Conservation (phyloP, 2,888 invertebrate genomes). For the Osmoderma eremita region DNA sequence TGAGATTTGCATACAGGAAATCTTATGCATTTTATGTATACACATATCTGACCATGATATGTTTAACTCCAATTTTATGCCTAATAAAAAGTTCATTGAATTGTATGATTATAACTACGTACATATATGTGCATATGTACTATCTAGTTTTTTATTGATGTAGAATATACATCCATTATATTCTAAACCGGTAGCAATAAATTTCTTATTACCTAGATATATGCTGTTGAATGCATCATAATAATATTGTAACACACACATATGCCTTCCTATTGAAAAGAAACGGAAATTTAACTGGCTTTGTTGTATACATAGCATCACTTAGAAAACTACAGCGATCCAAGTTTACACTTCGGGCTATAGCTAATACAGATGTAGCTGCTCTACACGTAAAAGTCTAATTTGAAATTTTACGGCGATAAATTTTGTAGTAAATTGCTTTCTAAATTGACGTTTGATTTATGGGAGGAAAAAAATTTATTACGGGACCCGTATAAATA, state of each 20-base stretch:
- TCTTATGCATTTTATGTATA: neutral
- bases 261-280: neutral
- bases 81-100: too few species aligned
- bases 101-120: too few species aligned
- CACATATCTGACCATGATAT: too few species aligned
- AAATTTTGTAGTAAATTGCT: constrained; percentile 21
- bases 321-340: constrained; percentile 5
- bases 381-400: constrained; percentile 7
- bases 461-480: constrained; percentile 6
- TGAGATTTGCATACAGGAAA: neutral
- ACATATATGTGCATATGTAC: too few species aligned
- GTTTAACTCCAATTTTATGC: too few species aligned
- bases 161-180: too few species aligned
- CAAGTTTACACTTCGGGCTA: constrained; percentile 10
- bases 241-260: constrained; percentile 2
- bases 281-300: constrained; percentile 2
- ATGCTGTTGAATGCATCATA: neutral
- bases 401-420: constrained; percentile 22
- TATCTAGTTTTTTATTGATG: too few species aligned
- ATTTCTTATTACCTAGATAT: neutral
- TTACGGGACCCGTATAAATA: neutral
- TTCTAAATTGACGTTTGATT: constrained; percentile 26
- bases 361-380: constrained; percentile 17
- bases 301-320: neutral
- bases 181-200: too few species aligned